phyloP scores from a whole-genome alignment of 2,113 vertebrate species.

The Ancistrus triradiatus region DNA sequence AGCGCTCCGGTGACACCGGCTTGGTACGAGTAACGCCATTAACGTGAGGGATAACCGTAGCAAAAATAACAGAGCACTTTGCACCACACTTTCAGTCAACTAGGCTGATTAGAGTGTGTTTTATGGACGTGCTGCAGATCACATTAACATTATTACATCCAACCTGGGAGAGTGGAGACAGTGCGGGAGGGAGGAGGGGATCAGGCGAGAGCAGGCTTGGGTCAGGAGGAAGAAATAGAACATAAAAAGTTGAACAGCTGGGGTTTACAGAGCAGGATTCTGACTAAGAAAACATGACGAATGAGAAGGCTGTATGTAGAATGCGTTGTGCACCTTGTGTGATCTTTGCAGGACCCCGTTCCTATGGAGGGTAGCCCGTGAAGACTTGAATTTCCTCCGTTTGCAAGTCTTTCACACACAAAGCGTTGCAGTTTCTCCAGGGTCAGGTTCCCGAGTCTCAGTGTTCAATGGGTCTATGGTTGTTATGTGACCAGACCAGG shows the following conservation, averaged over 20 bases:
- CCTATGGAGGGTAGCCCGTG: no score
- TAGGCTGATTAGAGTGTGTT: constrained; percentile 57
- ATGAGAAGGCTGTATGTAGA: neutral
- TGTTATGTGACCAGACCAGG: no score
- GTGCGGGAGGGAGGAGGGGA: neutral
- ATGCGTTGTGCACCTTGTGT: no score
- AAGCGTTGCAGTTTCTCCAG: no score
- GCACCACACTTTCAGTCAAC: constrained; percentile 43
- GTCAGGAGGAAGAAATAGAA: neutral
- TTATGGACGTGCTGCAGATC: constrained; percentile 57
- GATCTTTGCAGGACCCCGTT: no score
- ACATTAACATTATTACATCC: constrained; percentile 59
- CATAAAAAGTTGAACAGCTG: neutral
- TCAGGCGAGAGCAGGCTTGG: neutral
- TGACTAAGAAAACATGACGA: neutral
- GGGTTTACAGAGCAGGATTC: neutral
- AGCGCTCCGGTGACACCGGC: constrained; percentile 34
- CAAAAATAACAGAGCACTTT: constrained; percentile 52
- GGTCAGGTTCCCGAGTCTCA: no score
- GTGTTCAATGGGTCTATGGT: no score
- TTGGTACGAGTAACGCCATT: constrained; percentile 44
- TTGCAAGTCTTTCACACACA: no score
- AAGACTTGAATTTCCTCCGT: no score
- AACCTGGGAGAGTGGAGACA: neutral
- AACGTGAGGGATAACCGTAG: constrained; percentile 49